Evolutionary conservation across 2,113 vertebrate species (phyloP).

Genomic region (Thymallus thymallus): DNA sequence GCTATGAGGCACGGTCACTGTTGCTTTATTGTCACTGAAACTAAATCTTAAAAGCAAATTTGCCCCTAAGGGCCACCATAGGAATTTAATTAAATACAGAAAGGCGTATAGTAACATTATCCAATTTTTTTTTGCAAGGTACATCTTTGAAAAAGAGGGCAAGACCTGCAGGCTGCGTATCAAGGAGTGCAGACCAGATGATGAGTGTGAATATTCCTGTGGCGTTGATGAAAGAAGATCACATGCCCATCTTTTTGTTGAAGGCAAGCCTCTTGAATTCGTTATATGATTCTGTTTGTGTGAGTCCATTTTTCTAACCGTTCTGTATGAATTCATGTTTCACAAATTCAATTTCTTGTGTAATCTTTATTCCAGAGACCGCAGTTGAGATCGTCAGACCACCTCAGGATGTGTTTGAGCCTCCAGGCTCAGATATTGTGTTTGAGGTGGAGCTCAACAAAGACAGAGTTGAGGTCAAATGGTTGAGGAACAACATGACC

Average conservation of each 20-base stretch:
- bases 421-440: conserved; percentile 88
- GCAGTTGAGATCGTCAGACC: conserved; percentile 95
- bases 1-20: neutral
- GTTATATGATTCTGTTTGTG: neutral
- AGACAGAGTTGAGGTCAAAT: conserved; percentile 93
- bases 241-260: conserved; percentile 93
- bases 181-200: conserved; percentile 92
- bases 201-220: conserved; percentile 97
- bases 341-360: conserved; percentile 1
- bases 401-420: conserved; percentile 86
- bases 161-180: conserved; percentile 85
- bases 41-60: too few relatives aligned
- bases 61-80: neutral
- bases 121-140: conserved; percentile 70
- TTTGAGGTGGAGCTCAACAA: conserved; percentile 95
- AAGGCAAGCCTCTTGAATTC: conserved; percentile 74
- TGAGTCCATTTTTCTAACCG: neutral
- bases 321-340: conserved; percentile 14
- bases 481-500: conserved; percentile 97
- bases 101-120: neutral
- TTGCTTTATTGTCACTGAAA: neutral
- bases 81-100: neutral
- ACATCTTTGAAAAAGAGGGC: conserved; percentile 89
- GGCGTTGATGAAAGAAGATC: conserved; percentile 92
- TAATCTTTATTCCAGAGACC: conserved; percentile 79